Evolutionary conservation across 35 echinoderm and acorn worm species (phyloP).

Genomic region (Nesometra sesokonis): DNA sequence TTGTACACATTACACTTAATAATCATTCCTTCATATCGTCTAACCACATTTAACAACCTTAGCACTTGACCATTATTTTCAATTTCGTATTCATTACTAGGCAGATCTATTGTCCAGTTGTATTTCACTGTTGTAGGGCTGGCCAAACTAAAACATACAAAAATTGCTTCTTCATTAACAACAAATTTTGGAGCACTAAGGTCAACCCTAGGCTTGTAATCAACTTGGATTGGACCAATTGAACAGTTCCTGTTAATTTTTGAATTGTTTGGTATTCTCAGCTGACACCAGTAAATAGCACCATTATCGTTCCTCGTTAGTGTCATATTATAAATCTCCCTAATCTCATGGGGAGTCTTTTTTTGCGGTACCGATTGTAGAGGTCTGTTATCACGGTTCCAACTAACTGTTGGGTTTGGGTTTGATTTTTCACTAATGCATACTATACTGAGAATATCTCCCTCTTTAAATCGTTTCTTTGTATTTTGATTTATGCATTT

Average conservation of each 20-base stretch:
- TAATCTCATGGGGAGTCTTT: background rate
- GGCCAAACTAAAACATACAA: background rate
- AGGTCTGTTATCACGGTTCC: background rate
- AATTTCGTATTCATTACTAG: background rate
- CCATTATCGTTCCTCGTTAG: background rate
- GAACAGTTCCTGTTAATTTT: background rate
- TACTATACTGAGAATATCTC: background rate
- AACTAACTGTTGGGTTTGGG: background rate
- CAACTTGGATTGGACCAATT: background rate
- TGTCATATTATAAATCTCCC: background rate
- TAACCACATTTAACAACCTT: background rate
- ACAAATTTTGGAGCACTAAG: background rate
- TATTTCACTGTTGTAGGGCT: background rate
- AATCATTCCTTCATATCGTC: background rate
- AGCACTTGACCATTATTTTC: background rate
- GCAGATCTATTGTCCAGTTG: background rate
- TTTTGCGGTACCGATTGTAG: background rate
- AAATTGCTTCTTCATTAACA: background rate
- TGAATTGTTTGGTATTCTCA: background rate
- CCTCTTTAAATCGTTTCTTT: background rate
- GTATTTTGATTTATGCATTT: background rate
- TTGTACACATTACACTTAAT: background rate
- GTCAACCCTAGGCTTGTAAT: background rate
- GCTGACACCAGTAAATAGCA: background rate
- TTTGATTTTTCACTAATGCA: background rate